Evolutionary conservation across 2,888 invertebrate genomes (phyloP).

Genomic region (Diabrotica balteata): DNA sequence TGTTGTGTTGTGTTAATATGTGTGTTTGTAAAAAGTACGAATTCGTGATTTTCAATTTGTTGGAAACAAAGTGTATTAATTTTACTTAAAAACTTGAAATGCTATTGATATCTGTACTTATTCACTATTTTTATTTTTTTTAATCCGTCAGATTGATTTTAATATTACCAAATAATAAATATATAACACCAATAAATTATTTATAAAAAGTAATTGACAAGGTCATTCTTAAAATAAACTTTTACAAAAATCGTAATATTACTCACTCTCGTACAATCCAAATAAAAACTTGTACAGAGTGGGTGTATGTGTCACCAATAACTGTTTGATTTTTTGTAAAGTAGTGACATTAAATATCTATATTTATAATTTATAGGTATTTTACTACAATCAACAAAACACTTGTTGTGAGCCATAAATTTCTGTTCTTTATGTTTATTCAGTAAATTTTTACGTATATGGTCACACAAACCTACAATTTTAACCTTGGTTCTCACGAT

Average conservation of each 20-base stretch:
- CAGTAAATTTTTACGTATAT: slow-evolving; percentile 5
- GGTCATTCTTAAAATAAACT: not conserved
- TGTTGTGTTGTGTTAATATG: no score
- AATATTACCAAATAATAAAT: no score
- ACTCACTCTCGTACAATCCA: not conserved
- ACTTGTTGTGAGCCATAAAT: slow-evolving; percentile 9
- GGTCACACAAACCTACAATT: slow-evolving; percentile 11
- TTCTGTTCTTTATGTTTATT: slow-evolving; percentile 1
- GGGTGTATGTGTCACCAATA: slow-evolving; percentile 4
- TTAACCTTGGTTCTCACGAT: slow-evolving; percentile 19
- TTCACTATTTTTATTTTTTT: no score
- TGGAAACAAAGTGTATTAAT: no score
- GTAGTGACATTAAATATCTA: slow-evolving; percentile 4
- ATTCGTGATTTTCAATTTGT: no score
- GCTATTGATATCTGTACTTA: no score
- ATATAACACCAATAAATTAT: not conserved
- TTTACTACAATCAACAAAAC: slow-evolving; percentile 13
- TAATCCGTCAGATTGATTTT: no score
- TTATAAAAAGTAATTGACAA: not conserved
- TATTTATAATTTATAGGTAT: slow-evolving; percentile 8
- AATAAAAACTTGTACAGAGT: slow-evolving; percentile 5
- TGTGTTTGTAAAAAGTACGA: no score
- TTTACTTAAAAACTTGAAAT: no score
- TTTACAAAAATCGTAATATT: not conserved
- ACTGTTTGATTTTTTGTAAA: slow-evolving; percentile 4